Evolutionary conservation across 1,140 invertebrate genomes (phyloP).

Genomic region (Glomeris maerens): DNA sequence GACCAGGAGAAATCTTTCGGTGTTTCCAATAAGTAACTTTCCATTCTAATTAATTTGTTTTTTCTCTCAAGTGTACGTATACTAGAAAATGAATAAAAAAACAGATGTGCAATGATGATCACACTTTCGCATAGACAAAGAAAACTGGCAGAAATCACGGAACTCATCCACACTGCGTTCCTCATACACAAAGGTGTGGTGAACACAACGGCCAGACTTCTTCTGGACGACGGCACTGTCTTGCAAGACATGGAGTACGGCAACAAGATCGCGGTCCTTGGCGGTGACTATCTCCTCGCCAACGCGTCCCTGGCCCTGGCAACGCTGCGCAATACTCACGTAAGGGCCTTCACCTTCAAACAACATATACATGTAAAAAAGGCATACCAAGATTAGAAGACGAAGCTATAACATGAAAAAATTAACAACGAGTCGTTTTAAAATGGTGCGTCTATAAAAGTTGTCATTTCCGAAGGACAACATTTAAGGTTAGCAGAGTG

Average conservation of each 20-base stretch:
- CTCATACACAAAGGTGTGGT: slow-evolving; percentile 86
- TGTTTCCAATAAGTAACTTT: slow-evolving; percentile 23
- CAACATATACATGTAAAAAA: not conserved
- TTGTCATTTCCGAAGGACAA: too few relatives aligned
- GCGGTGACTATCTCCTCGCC: slow-evolving; percentile 80
- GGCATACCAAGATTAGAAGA: too few relatives aligned
- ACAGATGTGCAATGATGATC: too few relatives aligned
- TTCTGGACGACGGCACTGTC: slow-evolving; percentile 35
- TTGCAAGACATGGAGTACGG: slow-evolving; percentile 75
- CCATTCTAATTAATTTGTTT: too few relatives aligned
- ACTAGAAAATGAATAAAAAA: too few relatives aligned
- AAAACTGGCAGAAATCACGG: slow-evolving; percentile 81
- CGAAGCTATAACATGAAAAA: too few relatives aligned
- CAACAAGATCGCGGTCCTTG: slow-evolving; percentile 85
- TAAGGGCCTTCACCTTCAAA: slow-evolving; percentile 26
- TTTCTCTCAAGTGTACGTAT: too few relatives aligned
- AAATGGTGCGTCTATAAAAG: too few relatives aligned
- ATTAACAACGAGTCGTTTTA: too few relatives aligned
- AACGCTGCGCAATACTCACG: slow-evolving; percentile 54
- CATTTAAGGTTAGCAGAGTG: too few relatives aligned
- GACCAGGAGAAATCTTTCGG: slow-evolving; percentile 12
- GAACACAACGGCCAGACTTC: slow-evolving; percentile 50
- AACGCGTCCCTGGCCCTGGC: slow-evolving; percentile 78
- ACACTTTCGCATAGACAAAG: slow-evolving; percentile 54
- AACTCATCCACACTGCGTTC: slow-evolving; percentile 95